These are phyloP conservation scores for Blastobasis adustella DNA, from an alignment of 2,888 invertebrate genomes.

Conservation along the genomic window DNA sequence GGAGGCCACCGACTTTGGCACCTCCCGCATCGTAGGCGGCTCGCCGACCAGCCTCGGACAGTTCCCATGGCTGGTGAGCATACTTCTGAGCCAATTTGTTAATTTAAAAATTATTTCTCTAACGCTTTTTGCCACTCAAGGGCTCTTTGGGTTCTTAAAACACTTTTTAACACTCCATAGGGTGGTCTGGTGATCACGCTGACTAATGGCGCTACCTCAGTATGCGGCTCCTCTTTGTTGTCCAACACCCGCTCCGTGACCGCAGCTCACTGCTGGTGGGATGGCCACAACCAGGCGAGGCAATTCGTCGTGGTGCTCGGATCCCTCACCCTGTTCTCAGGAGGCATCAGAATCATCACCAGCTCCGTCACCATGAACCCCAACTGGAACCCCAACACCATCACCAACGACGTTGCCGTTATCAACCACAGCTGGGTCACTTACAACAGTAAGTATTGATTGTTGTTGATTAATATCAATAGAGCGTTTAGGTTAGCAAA, in stretches of 20 bases:
- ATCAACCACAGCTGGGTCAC: conserved; percentile 17
- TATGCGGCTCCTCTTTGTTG: too few species aligned
- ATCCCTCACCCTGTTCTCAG: conserved; percentile 21
- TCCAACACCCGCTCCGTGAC: too few species aligned
- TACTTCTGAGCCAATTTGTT: neutral
- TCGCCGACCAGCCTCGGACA: conserved; percentile 18
- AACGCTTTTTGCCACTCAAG: neutral
- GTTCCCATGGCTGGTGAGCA: conserved; percentile 23
- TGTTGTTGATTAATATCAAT: too few species aligned
- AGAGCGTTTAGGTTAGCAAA: too few species aligned
- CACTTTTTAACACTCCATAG: neutral
- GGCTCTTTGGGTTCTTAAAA: neutral
- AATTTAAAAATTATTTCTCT: neutral
- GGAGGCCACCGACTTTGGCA: conserved; percentile 17
- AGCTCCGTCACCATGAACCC: conserved; percentile 21
- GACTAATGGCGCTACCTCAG: too few species aligned
- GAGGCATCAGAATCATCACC: conserved; percentile 24
- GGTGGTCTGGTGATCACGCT: too few species aligned
- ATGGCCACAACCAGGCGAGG: conserved; percentile 15
- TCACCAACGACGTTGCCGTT: conserved; percentile 3
- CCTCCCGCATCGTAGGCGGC: conserved; percentile 27
- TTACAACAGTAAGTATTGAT: conserved; percentile 18
- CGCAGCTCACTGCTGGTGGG: too few species aligned
- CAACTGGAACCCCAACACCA: conserved; percentile 7
- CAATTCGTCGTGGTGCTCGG: conserved; percentile 28